Evolutionary conservation across 1,140 invertebrate genomes (phyloP).

Genomic region (Ectropis grisescens): DNA sequence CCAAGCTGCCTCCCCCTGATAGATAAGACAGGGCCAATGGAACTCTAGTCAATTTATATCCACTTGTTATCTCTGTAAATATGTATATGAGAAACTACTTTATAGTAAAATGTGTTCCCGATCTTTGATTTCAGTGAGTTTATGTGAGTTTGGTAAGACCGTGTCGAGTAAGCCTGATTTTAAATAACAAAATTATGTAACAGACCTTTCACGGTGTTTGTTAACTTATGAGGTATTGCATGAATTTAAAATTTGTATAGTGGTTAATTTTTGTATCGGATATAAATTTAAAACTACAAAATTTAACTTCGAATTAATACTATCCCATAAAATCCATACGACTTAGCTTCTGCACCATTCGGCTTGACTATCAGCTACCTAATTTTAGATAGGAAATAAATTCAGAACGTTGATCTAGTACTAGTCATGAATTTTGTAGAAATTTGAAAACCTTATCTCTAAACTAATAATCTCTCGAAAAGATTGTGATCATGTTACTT

Average conservation of each 20-base stretch:
- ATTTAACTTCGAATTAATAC: slow-evolving; percentile 19
- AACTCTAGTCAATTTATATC: slow-evolving; percentile 21
- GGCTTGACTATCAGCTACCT: slow-evolving; percentile 23
- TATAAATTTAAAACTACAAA: slow-evolving; percentile 8
- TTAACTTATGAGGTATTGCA: slow-evolving; percentile 15
- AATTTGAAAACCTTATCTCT: too few species aligned
- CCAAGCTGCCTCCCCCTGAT: slow-evolving; percentile 65
- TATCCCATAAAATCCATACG: slow-evolving; percentile 32
- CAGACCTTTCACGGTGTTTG: too few species aligned
- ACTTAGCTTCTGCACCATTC: slow-evolving; percentile 34
- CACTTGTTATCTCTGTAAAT: slow-evolving; percentile 53
- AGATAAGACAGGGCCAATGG: slow-evolving; percentile 48
- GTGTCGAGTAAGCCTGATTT: slow-evolving; percentile 10
- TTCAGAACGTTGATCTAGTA: not conserved
- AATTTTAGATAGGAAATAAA: slow-evolving; percentile 26
- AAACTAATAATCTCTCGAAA: too few species aligned
- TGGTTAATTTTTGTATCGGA: too few species aligned
- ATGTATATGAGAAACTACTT: slow-evolving; percentile 63
- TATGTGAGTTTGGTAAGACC: too few species aligned
- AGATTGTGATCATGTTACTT: too few species aligned
- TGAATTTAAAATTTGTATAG: slow-evolving; percentile 12
- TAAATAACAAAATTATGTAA: too few species aligned
- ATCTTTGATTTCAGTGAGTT: slow-evolving; percentile 21
- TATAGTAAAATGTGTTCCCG: slow-evolving; percentile 59
- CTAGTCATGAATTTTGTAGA: too few species aligned